Evolutionary conservation across 2,888 invertebrate genomes (phyloP).

Genomic region (Liposcelis brunnea): DNA sequence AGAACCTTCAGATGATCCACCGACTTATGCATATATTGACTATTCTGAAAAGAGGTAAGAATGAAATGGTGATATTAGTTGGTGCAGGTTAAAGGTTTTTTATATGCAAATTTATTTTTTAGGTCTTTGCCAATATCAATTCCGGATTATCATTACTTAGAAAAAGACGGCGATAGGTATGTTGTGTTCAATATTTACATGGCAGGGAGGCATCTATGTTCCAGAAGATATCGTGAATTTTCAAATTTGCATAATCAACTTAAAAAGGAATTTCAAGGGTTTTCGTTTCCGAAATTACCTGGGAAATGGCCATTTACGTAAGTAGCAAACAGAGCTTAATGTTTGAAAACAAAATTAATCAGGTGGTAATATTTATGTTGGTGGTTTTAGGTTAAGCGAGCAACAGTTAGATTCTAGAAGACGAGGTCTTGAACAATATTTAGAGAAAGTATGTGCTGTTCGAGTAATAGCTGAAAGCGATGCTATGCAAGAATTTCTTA

Average conservation of each 20-base stretch:
- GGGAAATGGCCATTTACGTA: constrained; percentile 94
- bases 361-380: neutral
- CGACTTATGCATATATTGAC: constrained; percentile 67
- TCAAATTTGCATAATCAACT: constrained; percentile 71
- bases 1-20: constrained; percentile 51
- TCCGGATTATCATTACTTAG: constrained; percentile 86
- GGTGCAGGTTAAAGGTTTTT: neutral
- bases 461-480: constrained; percentile 95
- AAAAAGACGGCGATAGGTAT: constrained; percentile 73
- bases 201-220: constrained; percentile 96
- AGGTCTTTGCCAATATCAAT: constrained; percentile 31
- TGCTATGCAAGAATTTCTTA: constrained; percentile 92
- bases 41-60: constrained; percentile 74
- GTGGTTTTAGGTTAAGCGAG: constrained; percentile 51
- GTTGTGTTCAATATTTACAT: constrained; percentile 97
- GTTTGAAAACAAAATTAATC: neutral
- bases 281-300: constrained; percentile 92
- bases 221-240: constrained; percentile 90
- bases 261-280: constrained; percentile 87
- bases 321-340: no score
- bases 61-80: neutral
- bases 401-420: constrained; percentile 91
- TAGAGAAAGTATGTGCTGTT: constrained; percentile 96
- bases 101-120: no score
- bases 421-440: constrained; percentile 88